A percentile compares a stretch with the other conserved stretches of the same genome.
phyloP scores from a whole-genome alignment of 2,888 invertebrate species.

The Plebejus anna region DNA sequence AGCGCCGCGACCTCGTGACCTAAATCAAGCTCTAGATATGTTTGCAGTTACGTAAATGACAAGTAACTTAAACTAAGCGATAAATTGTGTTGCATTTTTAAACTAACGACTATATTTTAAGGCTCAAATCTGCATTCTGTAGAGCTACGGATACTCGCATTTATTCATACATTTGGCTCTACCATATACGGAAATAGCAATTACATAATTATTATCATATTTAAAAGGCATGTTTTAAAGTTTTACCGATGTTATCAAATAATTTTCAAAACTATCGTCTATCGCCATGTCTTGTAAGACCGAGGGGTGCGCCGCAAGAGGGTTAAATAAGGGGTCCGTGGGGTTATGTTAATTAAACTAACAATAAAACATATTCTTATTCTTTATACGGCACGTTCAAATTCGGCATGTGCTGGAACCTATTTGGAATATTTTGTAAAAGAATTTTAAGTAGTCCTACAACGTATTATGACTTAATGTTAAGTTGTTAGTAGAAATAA shows the following conservation, averaged over 20 bases:
- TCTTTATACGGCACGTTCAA: not conserved
- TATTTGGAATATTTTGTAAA: not conserved
- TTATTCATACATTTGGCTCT: not conserved
- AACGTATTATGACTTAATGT: not conserved
- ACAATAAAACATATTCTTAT: slow-evolving; percentile 13
- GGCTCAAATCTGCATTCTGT: not conserved
- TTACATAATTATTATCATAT: not conserved
- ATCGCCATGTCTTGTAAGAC: slow-evolving; percentile 14
- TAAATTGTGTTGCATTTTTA: not conserved
- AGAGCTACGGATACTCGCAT: not conserved
- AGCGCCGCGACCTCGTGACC: slow-evolving; percentile 10
- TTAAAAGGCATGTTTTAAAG: slow-evolving; percentile 2
- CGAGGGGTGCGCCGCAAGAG: not conserved
- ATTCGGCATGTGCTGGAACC: not conserved
- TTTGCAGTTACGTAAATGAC: slow-evolving; percentile 6
- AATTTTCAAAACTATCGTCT: slow-evolving; percentile 6
- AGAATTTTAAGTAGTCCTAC: not conserved
- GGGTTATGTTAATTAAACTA: slow-evolving; percentile 23
- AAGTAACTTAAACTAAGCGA: not conserved
- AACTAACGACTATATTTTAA: not conserved
- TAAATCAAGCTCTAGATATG: slow-evolving; percentile 15
- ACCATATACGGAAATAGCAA: not conserved
- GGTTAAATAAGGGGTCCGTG: slow-evolving; percentile 20
- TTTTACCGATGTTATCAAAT: slow-evolving; percentile 11
- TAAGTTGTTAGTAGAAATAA: not conserved